Conservation (phyloP, 2,113 vertebrate genomes). For the Grallaria varia region DNA sequence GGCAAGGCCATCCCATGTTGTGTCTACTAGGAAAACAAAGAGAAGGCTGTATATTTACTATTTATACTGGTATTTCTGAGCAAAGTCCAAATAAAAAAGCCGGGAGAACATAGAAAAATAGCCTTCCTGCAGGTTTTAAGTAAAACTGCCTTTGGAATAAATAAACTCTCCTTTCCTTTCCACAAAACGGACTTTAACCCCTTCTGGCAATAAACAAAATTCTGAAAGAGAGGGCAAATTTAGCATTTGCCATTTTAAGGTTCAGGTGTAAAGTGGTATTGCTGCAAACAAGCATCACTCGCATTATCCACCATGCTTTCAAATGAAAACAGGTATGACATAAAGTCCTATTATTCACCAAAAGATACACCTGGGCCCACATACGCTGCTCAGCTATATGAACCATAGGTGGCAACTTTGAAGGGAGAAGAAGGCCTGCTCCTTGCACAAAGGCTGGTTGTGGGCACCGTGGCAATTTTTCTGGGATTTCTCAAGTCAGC, state of each 20-base stretch:
- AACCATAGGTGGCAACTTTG: not conserved
- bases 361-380: not conserved
- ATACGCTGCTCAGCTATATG: rapidly evolving
- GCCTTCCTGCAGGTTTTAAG: not conserved
- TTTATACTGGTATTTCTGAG: not conserved
- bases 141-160: not conserved
- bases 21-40: not conserved
- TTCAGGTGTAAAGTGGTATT: not conserved
- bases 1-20: not conserved
- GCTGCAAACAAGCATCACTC: not conserved
- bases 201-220: not conserved
- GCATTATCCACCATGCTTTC: not conserved
- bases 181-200: not conserved
- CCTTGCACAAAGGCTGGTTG: not conserved
- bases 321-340: not conserved
- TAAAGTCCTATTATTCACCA: not conserved
- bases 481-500: not conserved
- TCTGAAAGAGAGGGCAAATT: not conserved
- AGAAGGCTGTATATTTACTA: not conserved
- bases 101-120: not conserved
- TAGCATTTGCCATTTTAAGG: not conserved
- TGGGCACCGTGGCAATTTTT: not conserved
- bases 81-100: not conserved
- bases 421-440: not conserved
- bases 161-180: not conserved